Evolutionary conservation across 2,797 vertebrate species (phyloP).

Genomic region (Chiropotes sagulatus): DNA sequence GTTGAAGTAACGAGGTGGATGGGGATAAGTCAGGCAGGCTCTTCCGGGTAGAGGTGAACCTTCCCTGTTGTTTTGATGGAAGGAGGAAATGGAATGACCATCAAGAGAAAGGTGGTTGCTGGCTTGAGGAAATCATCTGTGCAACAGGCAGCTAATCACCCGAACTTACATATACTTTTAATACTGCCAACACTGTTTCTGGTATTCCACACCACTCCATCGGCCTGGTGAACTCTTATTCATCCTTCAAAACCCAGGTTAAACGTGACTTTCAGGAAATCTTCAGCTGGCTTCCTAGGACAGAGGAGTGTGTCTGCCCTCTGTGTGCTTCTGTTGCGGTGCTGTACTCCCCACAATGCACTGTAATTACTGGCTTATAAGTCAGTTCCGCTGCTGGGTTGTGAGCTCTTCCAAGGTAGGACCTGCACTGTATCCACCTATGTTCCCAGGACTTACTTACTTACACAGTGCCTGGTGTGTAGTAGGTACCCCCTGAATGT

Average conservation of each 20-base stretch:
- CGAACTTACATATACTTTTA: background rate
- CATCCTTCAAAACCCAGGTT: constrained; percentile 8
- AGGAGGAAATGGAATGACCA: background rate
- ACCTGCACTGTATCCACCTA: background rate
- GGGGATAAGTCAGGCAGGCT: constrained; percentile 20
- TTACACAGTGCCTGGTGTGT: background rate
- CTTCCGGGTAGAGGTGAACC: background rate
- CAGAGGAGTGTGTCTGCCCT: background rate
- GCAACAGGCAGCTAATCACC: background rate
- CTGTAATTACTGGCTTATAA: background rate
- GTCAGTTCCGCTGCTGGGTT: background rate
- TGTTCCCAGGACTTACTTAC: background rate
- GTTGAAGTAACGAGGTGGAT: constrained; percentile 11
- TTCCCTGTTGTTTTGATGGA: constrained; percentile 37
- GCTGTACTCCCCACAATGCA: background rate
- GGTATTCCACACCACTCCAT: background rate
- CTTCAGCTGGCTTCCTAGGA: background rate
- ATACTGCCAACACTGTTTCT: background rate
- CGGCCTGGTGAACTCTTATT: background rate
- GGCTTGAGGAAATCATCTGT: background rate
- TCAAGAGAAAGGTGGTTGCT: background rate
- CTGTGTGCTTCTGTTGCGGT: background rate
- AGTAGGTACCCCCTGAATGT: background rate
- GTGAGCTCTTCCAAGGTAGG: background rate
- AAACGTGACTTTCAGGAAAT: background rate